Percentiles rank a stretch among this genome's conserved stretches.
Evolutionary conservation across 2,888 invertebrate genomes (phyloP).

Genomic region (Cheilosia variabilis): DNA sequence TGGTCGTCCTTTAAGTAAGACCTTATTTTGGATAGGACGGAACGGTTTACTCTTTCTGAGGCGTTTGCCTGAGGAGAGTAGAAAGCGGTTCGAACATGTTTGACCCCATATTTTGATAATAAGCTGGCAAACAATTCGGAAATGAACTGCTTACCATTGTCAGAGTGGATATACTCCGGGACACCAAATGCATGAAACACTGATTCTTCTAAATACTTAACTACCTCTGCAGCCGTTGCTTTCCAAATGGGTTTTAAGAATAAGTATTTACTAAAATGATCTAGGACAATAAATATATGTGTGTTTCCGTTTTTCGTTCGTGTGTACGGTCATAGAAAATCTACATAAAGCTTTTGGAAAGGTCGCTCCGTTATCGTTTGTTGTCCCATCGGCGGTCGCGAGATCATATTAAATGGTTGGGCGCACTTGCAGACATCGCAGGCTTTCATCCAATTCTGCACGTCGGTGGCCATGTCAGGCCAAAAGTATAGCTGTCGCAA

Average conservation of each 20-base stretch:
- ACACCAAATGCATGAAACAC: conserved; percentile 9
- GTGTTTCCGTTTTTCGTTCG: conserved; percentile 43
- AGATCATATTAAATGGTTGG: background rate
- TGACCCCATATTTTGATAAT: conserved; percentile 41
- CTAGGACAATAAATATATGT: conserved; percentile 35
- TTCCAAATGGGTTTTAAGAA: background rate
- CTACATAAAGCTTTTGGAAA: conserved; percentile 40
- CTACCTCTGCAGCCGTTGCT: background rate
- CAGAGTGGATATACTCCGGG: background rate
- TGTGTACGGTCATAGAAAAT: conserved; percentile 59
- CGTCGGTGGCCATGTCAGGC: conserved; percentile 29
- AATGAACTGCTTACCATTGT: conserved; percentile 13
- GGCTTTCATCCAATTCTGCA: no score
- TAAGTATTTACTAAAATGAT: conserved; percentile 19
- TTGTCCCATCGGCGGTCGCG: conserved; percentile 38
- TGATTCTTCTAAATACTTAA: background rate
- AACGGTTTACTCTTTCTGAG: conserved; percentile 20
- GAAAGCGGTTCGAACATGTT: conserved; percentile 50
- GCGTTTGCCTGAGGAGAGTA: conserved; percentile 60
- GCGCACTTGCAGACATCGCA: no score
- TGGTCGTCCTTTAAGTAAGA: background rate
- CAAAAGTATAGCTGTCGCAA: conserved; percentile 50
- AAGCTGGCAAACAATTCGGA: conserved; percentile 17
- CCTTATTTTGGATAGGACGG: background rate
- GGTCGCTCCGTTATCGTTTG: conserved; percentile 29